Percentiles rank a stretch among this genome's conserved stretches.
Evolutionary conservation across 2,113 vertebrate species (phyloP).

Genomic region (Lepus timidus): DNA sequence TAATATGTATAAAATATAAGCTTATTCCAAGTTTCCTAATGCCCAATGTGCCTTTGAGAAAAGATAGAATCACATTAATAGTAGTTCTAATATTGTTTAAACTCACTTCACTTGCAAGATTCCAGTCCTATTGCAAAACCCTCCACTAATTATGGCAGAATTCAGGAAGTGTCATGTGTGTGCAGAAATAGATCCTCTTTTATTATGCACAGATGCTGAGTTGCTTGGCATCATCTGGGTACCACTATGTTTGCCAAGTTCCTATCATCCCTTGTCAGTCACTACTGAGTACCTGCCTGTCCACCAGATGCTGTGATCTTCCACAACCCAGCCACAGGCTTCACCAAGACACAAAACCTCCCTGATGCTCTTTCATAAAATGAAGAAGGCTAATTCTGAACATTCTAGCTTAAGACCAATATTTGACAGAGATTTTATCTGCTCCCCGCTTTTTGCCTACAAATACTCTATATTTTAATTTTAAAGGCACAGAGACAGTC

Average conservation of each 20-base stretch:
- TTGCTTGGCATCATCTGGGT: conserved; percentile 12
- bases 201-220: conserved; percentile 27
- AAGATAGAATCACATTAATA: not conserved
- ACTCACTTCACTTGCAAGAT: not conserved
- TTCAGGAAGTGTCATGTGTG: not conserved
- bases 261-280: conserved; percentile 40
- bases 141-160: not conserved
- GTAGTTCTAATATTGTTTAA: not conserved
- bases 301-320: not conserved
- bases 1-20: conserved; percentile 4
- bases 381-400: not conserved
- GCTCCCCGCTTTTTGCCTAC: not conserved
- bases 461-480: not conserved
- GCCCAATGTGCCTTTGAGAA: not conserved
- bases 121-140: not conserved
- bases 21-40: not conserved
- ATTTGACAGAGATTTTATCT: not conserved
- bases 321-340: not conserved
- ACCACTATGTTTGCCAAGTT: conserved; percentile 7
- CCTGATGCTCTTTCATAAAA: not conserved
- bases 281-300: not conserved
- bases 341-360: not conserved
- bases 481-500: no score
- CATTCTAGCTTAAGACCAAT: not conserved
- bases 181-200: conserved; percentile 33